A percentile compares a stretch with the other conserved stretches of the same genome.
These are phyloP conservation scores for Globia sparganii DNA, from an alignment of 2,888 invertebrate species.

Conservation along the genomic window DNA sequence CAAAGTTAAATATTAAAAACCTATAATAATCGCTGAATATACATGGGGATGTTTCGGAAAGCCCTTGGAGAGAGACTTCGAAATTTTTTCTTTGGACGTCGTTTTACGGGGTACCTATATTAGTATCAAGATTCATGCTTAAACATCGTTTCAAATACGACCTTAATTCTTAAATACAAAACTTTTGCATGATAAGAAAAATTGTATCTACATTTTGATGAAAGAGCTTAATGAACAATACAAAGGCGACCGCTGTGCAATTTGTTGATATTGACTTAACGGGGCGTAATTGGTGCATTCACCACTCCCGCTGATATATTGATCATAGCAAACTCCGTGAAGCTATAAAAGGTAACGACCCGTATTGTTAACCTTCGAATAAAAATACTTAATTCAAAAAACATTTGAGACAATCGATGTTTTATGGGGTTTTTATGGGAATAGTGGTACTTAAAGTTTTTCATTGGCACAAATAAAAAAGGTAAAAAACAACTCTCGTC, in stretches of 20 bases:
- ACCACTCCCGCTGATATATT: constrained; percentile 36
- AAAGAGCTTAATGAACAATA: constrained; percentile 50
- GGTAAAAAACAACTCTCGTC: constrained; percentile 64
- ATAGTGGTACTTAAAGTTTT: constrained; percentile 24
- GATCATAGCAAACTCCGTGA: constrained; percentile 31
- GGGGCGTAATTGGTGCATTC: constrained; percentile 57
- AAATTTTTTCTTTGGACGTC: background rate
- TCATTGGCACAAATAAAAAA: constrained; percentile 69
- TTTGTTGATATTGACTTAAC: constrained; percentile 51
- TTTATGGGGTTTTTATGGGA: constrained; percentile 4
- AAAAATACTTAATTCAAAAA: constrained; percentile 4
- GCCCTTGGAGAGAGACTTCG: background rate
- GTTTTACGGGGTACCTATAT: background rate
- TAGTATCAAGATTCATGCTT: background rate
- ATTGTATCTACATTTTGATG: constrained; percentile 12
- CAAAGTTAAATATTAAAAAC: background rate
- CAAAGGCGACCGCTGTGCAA: constrained; percentile 52
- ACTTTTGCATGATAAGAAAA: background rate
- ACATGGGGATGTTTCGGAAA: background rate
- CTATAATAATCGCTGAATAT: background rate
- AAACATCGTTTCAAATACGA: background rate
- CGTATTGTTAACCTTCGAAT: constrained; percentile 15
- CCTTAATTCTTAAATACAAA: background rate
- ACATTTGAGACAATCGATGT: background rate
- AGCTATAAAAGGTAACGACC: constrained; percentile 21